Evolutionary conservation across 2,113 vertebrate genomes (phyloP).

Genomic region (Phyllostomus discolor): DNA sequence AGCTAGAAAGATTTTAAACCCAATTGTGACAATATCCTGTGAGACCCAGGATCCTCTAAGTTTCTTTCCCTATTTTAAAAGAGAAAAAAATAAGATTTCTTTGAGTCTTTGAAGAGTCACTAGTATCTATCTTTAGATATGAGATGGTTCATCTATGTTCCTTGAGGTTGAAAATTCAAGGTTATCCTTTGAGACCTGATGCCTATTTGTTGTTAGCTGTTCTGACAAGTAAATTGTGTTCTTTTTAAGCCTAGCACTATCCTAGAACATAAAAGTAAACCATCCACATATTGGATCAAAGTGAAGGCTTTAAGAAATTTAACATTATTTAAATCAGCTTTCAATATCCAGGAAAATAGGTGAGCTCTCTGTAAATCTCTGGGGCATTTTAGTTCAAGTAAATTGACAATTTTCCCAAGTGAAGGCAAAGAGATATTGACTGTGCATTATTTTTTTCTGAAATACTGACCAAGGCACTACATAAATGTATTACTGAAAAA

Average conservation of each 20-base stretch:
- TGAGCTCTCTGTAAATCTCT: background rate
- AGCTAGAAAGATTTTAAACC: background rate
- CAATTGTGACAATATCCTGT: too few species aligned
- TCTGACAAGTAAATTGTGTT: too few species aligned
- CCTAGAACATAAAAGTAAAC: background rate
- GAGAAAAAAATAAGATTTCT: background rate
- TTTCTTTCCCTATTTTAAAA: background rate
- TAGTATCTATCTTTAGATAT: background rate
- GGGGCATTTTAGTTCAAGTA: background rate
- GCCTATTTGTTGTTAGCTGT: background rate
- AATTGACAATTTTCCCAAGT: background rate
- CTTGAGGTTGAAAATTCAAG: background rate
- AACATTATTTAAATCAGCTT: background rate
- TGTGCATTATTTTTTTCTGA: background rate
- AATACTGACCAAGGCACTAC: background rate
- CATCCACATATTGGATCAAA: too few species aligned
- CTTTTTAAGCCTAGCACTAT: background rate
- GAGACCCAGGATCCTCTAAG: background rate
- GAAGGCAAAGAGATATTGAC: background rate
- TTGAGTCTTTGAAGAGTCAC: background rate
- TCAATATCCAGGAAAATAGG: background rate
- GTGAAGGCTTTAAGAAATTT: too few species aligned
- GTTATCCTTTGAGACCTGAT: background rate
- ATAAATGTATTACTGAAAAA: too few species aligned
- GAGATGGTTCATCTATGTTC: background rate